Evolutionary conservation across 2,113 vertebrate genomes (phyloP).

Genomic region (Ramphastos sulfuratus): DNA sequence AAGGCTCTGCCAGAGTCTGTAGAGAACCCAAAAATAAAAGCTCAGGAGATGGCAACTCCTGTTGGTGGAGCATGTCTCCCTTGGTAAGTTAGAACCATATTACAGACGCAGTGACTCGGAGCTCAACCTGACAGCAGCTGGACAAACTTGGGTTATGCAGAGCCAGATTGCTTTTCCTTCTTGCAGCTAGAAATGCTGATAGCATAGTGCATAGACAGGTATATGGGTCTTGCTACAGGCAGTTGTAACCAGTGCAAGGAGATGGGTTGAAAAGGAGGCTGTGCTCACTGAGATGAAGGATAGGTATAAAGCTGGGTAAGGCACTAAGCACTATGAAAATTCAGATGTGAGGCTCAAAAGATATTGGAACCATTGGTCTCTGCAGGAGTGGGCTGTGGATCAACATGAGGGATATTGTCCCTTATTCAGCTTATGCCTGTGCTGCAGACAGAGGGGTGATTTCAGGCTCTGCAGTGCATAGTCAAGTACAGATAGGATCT

Average conservation of each 20-base stretch:
- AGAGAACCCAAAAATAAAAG: not conserved
- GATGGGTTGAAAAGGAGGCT: not conserved
- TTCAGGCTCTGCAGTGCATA: not conserved
- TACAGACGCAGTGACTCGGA: not conserved
- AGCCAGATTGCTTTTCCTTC: not conserved
- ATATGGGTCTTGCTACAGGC: not conserved
- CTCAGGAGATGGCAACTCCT: not conserved
- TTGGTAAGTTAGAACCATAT: not conserved
- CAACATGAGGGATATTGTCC: not conserved
- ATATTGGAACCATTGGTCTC: not conserved
- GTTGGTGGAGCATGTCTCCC: not conserved
- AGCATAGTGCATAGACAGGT: fast-evolving
- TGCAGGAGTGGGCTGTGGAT: not conserved
- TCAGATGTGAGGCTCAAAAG: not conserved
- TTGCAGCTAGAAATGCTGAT: not conserved
- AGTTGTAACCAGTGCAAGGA: not conserved
- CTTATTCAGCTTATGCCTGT: not conserved
- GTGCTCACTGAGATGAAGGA: not conserved
- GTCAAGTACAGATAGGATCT: not conserved
- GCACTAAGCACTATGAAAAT: not conserved
- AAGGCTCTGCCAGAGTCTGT: not conserved
- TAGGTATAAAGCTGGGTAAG: not conserved
- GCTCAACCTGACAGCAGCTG: not conserved
- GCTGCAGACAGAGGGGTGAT: not conserved
- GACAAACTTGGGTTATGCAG: not conserved